These are phyloP conservation scores for Diorhabda carinulata DNA, from an alignment of 1,140 invertebrate species.

Conservation along the genomic window DNA sequence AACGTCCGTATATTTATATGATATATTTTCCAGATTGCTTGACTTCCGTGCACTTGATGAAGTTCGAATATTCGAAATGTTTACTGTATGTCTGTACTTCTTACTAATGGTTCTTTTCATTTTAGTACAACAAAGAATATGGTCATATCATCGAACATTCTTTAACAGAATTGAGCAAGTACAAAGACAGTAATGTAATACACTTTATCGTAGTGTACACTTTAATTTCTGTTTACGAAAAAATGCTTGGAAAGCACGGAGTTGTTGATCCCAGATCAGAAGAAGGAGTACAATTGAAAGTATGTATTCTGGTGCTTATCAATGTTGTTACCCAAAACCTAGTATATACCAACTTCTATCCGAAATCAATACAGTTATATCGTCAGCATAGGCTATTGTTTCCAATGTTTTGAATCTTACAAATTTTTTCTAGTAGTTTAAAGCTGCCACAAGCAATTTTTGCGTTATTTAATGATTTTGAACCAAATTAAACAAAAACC, in stretches of 20 bases:
- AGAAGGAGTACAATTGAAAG: slow-evolving; percentile 12
- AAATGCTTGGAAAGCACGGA: slow-evolving; percentile 10
- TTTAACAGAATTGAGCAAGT: slow-evolving; percentile 1
- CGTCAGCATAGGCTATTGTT: background rate
- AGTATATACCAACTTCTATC: background rate
- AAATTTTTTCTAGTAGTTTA: background rate
- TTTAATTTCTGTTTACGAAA: slow-evolving; percentile 17
- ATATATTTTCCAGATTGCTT: too few species aligned
- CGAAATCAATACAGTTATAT: background rate
- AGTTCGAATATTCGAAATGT: background rate
- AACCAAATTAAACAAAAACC: background rate
- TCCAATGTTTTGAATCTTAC: background rate
- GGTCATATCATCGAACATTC: slow-evolving; percentile 9
- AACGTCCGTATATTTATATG: too few species aligned
- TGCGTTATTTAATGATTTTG: background rate
- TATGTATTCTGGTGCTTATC: background rate
- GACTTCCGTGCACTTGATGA: too few species aligned
- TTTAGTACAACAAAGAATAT: slow-evolving; percentile 20
- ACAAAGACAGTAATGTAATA: slow-evolving; percentile 5
- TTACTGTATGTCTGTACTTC: background rate
- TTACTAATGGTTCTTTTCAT: background rate
- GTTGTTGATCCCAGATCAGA: slow-evolving; percentile 7
- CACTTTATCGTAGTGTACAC: slow-evolving; percentile 15
- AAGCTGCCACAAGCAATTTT: too few species aligned
- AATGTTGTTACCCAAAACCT: background rate